phyloP scores from a whole-genome alignment of 2,888 invertebrate genomes.

The Nomada lathburiana region DNA sequence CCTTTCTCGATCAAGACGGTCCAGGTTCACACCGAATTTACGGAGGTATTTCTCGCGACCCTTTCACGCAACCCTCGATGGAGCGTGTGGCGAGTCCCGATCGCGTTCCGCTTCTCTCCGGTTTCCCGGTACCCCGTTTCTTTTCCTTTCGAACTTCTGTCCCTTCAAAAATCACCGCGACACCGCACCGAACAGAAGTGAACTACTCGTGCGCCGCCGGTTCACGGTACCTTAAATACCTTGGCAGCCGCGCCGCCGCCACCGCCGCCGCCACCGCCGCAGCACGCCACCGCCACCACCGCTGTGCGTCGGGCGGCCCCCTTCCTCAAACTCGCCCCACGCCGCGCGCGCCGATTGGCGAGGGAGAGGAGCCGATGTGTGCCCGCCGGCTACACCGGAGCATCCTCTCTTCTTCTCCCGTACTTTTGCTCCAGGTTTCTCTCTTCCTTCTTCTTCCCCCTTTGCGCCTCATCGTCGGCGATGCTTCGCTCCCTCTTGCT shows the following conservation, averaged over 20 bases:
- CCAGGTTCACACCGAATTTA: slow-evolving; percentile 37
- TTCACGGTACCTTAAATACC: slow-evolving; percentile 87
- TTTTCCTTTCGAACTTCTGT: slow-evolving; percentile 55
- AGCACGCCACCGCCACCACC: slow-evolving; percentile 67
- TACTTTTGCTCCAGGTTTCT: slow-evolving; percentile 44
- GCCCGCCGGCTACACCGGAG: slow-evolving; percentile 72
- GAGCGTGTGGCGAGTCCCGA: slow-evolving; percentile 46
- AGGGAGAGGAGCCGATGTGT: slow-evolving; percentile 77
- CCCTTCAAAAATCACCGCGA: slow-evolving; percentile 76
- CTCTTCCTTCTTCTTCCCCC: slow-evolving; percentile 19
- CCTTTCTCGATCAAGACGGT: neutral
- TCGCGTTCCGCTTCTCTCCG: slow-evolving; percentile 8
- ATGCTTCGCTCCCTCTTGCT: slow-evolving; percentile 35
- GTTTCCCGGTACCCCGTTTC: slow-evolving; percentile 33
- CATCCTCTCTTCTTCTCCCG: slow-evolving; percentile 69
- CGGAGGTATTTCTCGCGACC: slow-evolving; percentile 31
- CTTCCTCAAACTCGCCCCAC: slow-evolving; percentile 85
- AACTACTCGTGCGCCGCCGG: slow-evolving; percentile 87
- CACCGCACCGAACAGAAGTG: slow-evolving; percentile 85
- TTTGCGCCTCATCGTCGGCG: slow-evolving; percentile 42
- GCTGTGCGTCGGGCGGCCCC: slow-evolving; percentile 83
- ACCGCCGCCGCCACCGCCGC: slow-evolving; percentile 66
- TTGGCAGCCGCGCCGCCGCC: slow-evolving; percentile 85
- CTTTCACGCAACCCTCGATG: slow-evolving; percentile 39
- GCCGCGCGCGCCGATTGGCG: slow-evolving; percentile 78